Conservation (phyloP, 2,797 vertebrate genomes). For the Oreochromis grahami region DNA sequence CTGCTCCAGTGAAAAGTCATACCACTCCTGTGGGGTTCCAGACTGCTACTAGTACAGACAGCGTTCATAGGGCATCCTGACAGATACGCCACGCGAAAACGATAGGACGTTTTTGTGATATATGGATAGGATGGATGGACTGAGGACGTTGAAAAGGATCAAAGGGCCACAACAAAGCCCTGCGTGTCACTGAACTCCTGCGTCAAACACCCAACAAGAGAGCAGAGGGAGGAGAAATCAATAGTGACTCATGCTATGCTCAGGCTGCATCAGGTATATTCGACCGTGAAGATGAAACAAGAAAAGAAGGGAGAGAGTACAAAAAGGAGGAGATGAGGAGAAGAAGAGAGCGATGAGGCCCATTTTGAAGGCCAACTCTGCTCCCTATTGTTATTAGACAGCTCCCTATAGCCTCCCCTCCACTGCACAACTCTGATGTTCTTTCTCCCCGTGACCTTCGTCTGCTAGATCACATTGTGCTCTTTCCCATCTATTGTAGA, state of each 20-base stretch:
- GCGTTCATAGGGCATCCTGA: not conserved
- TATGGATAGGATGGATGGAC: not conserved
- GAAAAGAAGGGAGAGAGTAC: not conserved
- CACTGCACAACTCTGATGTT: slow-evolving; percentile 17
- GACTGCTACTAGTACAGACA: not conserved
- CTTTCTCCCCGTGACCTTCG: slow-evolving; percentile 37
- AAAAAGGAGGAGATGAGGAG: slow-evolving; percentile 10
- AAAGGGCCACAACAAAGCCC: slow-evolving; percentile 48
- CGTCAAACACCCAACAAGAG: slow-evolving; percentile 50
- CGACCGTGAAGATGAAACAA: slow-evolving; percentile 51
- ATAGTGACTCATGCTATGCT: slow-evolving; percentile 55
- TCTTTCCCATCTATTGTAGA: slow-evolving; percentile 18
- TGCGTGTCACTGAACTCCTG: slow-evolving; percentile 43
- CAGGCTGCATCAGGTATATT: slow-evolving; percentile 48
- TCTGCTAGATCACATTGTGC: slow-evolving; percentile 12
- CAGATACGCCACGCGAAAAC: not conserved
- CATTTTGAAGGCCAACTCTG: slow-evolving; percentile 43
- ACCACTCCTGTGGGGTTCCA: not conserved
- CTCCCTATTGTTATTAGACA: slow-evolving; percentile 34
- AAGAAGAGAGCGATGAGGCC: slow-evolving; percentile 31
- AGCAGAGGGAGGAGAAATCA: slow-evolving; percentile 57
- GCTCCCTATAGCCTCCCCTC: slow-evolving; percentile 1
- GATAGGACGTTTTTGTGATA: slow-evolving; percentile 12
- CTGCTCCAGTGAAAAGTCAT: not conserved
- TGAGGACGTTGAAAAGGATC: slow-evolving; percentile 16